phyloP scores from a whole-genome alignment of 2,113 vertebrate species.

The Pangasianodon hypophthalmus region DNA sequence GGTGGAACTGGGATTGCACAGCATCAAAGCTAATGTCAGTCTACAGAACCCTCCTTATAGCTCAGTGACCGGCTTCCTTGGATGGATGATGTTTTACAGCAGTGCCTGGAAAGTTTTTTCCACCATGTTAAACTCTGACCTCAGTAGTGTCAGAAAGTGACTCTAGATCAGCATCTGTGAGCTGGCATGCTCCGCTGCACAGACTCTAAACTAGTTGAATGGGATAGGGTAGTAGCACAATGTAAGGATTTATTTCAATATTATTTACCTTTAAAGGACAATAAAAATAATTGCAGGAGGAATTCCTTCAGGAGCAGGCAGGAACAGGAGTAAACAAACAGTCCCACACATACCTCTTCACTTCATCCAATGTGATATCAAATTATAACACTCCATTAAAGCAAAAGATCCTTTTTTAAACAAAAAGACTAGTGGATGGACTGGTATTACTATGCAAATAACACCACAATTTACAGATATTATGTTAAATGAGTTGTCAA shows the following conservation, averaged over 20 bases:
- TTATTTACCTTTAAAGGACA: neutral
- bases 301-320: neutral
- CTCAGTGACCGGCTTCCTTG: neutral
- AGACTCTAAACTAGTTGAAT: neutral
- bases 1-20: neutral
- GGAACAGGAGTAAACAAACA: neutral
- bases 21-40: neutral
- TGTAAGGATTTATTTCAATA: neutral
- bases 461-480: neutral
- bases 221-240: neutral
- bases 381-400: neutral
- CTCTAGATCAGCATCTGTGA: neutral
- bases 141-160: neutral
- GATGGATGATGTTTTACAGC: neutral
- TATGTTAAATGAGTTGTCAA: neutral
- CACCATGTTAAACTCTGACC: neutral
- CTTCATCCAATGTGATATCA: neutral
- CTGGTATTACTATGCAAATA: constrained; percentile 19
- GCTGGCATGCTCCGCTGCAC: neutral
- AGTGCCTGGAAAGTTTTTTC: neutral
- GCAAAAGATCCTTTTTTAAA: neutral
- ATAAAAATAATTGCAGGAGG: neutral
- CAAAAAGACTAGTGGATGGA: neutral
- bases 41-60: neutral
- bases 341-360: neutral